Evolutionary conservation across 2,797 vertebrate species (phyloP).

Genomic region (Aythya fuligula): DNA sequence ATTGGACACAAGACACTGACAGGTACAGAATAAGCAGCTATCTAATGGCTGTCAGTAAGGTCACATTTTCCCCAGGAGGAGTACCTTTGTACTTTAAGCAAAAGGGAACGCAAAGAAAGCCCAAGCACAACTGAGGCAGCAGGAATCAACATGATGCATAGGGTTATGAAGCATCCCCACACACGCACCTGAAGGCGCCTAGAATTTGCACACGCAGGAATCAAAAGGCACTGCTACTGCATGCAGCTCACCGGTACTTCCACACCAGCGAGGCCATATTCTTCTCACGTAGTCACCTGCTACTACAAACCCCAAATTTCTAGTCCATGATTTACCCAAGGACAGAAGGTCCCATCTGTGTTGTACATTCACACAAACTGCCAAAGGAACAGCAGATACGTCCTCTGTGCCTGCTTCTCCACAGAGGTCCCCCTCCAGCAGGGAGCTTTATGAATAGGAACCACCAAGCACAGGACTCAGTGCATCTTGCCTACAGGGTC

Average conservation of each 20-base stretch:
- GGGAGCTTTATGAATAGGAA: not conserved
- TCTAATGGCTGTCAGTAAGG: not conserved
- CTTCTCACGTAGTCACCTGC: not conserved
- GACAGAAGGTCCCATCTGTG: conserved; percentile 32
- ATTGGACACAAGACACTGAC: not conserved
- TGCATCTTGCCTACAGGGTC: not conserved
- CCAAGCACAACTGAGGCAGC: not conserved
- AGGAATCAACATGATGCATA: not conserved
- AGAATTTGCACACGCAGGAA: not conserved
- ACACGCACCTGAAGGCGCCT: rapidly evolving
- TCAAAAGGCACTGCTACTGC: not conserved
- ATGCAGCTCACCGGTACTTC: not conserved
- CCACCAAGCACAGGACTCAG: not conserved
- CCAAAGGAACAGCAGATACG: not conserved
- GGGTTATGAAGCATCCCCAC: not conserved
- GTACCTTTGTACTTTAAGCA: not conserved
- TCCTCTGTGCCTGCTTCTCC: not conserved
- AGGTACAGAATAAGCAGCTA: not conserved
- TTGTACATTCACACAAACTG: conserved; percentile 3
- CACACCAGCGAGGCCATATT: not conserved
- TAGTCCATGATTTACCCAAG: conserved; percentile 16
- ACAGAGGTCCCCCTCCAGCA: not conserved
- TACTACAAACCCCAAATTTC: not conserved
- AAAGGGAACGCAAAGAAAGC: not conserved
- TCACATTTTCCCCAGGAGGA: not conserved